phyloP scores from a whole-genome alignment of 1,140 invertebrate genomes.

The Drosophila orena region DNA sequence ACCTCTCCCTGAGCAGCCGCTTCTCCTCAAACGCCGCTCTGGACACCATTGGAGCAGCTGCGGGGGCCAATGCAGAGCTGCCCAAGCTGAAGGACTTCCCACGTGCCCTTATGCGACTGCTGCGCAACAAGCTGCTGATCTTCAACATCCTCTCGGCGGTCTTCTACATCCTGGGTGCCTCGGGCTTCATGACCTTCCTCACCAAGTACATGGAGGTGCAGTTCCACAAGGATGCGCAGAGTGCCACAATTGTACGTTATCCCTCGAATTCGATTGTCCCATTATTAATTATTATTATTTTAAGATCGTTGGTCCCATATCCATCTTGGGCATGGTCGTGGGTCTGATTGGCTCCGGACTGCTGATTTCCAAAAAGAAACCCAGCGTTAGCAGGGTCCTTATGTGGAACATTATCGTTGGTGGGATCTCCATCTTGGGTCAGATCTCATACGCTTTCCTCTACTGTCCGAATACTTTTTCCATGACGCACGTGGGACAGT shows the following conservation, averaged over 20 bases:
- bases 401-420: conserved; percentile 89
- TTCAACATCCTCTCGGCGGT: conserved; percentile 87
- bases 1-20: conserved; percentile 66
- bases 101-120: conserved; percentile 86
- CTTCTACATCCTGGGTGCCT: conserved; percentile 88
- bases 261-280: too few species aligned
- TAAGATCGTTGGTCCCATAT: conserved; percentile 86
- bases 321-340: conserved; percentile 87
- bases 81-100: conserved; percentile 86
- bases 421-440: conserved; percentile 85
- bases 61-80: conserved; percentile 59
- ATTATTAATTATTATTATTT: background rate
- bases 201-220: conserved; percentile 91
- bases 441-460: conserved; percentile 87
- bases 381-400: conserved; percentile 87
- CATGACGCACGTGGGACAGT: conserved; percentile 60
- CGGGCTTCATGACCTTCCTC: conserved; percentile 89
- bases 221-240: conserved; percentile 88
- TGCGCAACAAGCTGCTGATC: conserved; percentile 87
- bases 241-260: conserved; percentile 86
- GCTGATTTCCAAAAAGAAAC: conserved; percentile 88
- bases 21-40: conserved; percentile 70
- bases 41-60: conserved; percentile 63
- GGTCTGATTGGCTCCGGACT: conserved; percentile 88
- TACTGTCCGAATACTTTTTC: conserved; percentile 85